Percentiles rank a stretch among this genome's conserved stretches.
Conservation (phyloP, 2,113 vertebrate species). For the Perca fluviatilis region DNA sequence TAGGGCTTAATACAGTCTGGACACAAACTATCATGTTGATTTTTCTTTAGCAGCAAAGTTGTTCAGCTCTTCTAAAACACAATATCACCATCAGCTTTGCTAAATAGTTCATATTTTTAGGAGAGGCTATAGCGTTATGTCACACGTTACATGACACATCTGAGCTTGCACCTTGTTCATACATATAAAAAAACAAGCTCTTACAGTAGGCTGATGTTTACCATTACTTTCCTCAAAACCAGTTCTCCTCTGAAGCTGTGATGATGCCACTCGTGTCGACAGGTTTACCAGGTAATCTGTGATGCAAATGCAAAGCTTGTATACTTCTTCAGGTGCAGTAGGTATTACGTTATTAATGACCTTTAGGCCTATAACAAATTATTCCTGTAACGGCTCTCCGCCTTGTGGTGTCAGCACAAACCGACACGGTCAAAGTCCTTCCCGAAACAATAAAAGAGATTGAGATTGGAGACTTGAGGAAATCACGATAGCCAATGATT, state of each 20-base stretch:
- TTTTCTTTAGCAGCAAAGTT: neutral
- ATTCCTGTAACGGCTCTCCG: neutral
- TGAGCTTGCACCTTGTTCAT: too few species aligned
- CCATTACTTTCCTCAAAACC: neutral
- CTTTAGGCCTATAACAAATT: neutral
- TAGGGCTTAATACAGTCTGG: neutral
- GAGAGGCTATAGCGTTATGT: too few species aligned
- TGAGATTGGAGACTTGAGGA: neutral
- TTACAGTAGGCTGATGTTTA: neutral
- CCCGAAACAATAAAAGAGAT: constrained; percentile 17
- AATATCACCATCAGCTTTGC: neutral
- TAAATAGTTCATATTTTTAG: neutral
- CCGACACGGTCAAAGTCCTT: constrained; percentile 29
- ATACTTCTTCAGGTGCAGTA: neutral
- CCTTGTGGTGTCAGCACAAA: neutral
- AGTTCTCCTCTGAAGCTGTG: neutral
- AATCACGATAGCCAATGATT: neutral
- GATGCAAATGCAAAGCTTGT: neutral
- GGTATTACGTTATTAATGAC: neutral
- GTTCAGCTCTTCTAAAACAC: neutral
- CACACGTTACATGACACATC: too few species aligned
- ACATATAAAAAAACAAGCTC: neutral
- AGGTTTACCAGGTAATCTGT: neutral
- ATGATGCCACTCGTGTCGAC: neutral
- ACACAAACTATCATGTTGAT: neutral